Conservation (phyloP, 2,113 vertebrate genomes). For the Crotalus horridus region DNA sequence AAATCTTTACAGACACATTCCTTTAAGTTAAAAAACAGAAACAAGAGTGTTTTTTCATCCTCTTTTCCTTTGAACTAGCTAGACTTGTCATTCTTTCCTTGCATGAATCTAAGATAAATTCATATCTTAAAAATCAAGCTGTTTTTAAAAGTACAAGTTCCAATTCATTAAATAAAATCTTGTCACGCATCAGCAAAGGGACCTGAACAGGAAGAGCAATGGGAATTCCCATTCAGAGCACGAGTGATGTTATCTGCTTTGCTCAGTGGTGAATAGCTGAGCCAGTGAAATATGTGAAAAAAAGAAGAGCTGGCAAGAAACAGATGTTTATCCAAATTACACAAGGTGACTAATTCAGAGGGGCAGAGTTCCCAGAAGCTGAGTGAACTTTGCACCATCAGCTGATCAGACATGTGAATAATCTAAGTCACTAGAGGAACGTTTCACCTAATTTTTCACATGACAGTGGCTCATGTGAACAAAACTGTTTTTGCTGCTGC, state of each 20-base stretch:
- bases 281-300: background rate
- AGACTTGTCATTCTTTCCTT: background rate
- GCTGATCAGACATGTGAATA: conserved; percentile 41
- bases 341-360: conserved; percentile 33
- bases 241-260: background rate
- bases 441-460: conserved; percentile 11
- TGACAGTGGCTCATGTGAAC: conserved; percentile 7
- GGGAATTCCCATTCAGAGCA: background rate
- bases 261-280: background rate
- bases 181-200: background rate
- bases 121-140: background rate
- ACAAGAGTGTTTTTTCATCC: background rate
- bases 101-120: background rate
- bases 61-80: background rate
- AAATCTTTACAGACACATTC: background rate
- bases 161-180: background rate
- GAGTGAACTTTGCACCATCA: background rate
- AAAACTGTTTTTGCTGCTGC: conserved; percentile 16
- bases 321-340: conserved; percentile 22
- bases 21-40: background rate
- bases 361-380: conserved; percentile 27
- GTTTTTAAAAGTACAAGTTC: background rate
- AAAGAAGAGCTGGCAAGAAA: conserved; percentile 9
- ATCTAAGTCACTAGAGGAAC: background rate
- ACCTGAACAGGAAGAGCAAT: background rate